Percentiles rank a stretch among this genome's conserved stretches.
Conservation (phyloP, 2,797 vertebrate species). For the Xenops minutus region DNA sequence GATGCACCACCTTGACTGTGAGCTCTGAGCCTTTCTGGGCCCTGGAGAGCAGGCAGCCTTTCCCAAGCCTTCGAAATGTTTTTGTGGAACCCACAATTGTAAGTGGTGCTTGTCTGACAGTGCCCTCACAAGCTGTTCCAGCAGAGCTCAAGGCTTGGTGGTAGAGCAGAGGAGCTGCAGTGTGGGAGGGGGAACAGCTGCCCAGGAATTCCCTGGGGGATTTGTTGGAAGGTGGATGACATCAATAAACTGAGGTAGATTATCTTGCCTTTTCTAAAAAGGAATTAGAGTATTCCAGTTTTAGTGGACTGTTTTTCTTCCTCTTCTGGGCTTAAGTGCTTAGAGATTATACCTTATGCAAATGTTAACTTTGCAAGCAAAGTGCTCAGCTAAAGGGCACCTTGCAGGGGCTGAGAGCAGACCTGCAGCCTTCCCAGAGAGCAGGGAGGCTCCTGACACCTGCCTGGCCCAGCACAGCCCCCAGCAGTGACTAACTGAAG, state of each 20-base stretch:
- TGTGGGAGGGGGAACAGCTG: constrained; percentile 3
- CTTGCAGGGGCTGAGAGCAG: background rate
- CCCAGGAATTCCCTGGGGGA: background rate
- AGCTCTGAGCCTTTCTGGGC: background rate
- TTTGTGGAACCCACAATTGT: background rate
- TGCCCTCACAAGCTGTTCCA: background rate
- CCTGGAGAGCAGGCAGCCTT: too few relatives aligned
- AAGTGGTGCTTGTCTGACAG: background rate
- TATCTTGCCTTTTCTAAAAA: constrained; percentile 12
- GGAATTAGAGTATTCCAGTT: constrained; percentile 20
- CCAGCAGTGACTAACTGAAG: background rate
- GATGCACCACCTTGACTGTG: background rate
- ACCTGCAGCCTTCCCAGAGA: background rate
- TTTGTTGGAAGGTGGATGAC: background rate
- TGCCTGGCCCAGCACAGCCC: background rate
- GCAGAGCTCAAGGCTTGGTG: background rate
- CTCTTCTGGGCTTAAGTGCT: constrained; percentile 21
- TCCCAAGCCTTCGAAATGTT: background rate
- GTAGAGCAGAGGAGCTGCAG: background rate
- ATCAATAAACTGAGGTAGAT: constrained; percentile 21
- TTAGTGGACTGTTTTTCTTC: constrained; percentile 29
- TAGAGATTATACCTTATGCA: constrained; percentile 16
- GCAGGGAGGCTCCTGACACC: background rate
- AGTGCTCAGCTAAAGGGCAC: background rate
- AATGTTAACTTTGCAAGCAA: background rate